These are phyloP conservation scores for Drosophila nigrodunni DNA, from an alignment of 1,140 invertebrate genomes.

Conservation along the genomic window DNA sequence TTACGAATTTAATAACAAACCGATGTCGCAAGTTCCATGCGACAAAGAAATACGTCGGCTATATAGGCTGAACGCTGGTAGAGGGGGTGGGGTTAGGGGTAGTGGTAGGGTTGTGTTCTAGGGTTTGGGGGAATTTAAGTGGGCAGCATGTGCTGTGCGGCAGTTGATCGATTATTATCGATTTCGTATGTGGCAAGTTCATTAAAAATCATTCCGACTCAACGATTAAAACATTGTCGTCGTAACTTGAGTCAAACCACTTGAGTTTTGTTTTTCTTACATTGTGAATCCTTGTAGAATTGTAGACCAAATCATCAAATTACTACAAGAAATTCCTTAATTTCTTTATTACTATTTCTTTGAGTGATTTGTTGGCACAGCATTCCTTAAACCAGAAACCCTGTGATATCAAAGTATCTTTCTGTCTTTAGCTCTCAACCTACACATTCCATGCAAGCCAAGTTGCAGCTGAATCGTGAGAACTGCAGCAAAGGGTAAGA, in stretches of 20 bases:
- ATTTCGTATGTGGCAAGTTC: conserved; percentile 38
- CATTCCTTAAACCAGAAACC: conserved; percentile 40
- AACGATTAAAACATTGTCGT: conserved; percentile 16
- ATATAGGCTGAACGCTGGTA: too few species aligned
- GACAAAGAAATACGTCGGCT: neutral
- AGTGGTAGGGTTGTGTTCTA: neutral
- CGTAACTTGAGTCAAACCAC: conserved; percentile 6
- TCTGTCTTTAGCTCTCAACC: too few species aligned
- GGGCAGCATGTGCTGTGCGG: conserved; percentile 24
- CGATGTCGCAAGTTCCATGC: conserved; percentile 35
- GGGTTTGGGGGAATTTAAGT: neutral
- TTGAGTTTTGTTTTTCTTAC: neutral
- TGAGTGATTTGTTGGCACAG: conserved; percentile 37
- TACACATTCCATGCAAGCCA: conserved; percentile 3
- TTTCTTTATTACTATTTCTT: neutral
- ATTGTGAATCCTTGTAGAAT: neutral
- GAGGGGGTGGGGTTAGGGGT: neutral
- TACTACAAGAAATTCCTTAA: too few species aligned
- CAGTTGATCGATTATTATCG: conserved; percentile 41
- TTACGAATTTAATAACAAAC: conserved; percentile 50
- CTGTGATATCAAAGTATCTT: neutral
- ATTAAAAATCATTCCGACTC: neutral
- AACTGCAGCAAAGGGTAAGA: conserved; percentile 26
- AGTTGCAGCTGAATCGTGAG: conserved; percentile 8
- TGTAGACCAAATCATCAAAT: neutral